These are phyloP conservation scores for Acestrorhynchus altus DNA, from an alignment of 2,797 vertebrate species.

Conservation along the genomic window DNA sequence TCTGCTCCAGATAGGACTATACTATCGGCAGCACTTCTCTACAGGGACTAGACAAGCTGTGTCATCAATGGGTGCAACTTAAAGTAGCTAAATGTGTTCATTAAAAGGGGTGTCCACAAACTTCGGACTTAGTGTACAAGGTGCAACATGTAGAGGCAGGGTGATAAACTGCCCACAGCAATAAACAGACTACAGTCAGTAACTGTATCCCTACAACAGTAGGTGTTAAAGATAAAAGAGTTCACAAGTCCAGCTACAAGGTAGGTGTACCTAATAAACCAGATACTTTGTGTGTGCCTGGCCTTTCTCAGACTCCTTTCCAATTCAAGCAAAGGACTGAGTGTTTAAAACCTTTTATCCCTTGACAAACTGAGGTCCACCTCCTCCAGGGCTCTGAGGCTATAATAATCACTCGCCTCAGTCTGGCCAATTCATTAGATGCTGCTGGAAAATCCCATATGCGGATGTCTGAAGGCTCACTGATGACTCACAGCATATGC, in stretches of 20 bases:
- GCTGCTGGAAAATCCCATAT: slow-evolving; percentile 58
- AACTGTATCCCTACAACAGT: not conserved
- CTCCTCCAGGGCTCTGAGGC: slow-evolving; percentile 17
- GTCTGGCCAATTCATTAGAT: slow-evolving; percentile 57
- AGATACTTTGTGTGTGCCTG: not conserved
- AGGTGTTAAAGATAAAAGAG: not conserved
- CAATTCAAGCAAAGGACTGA: not conserved
- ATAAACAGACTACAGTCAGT: not conserved
- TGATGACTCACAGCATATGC: slow-evolving; percentile 58
- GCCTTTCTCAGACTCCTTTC: not conserved
- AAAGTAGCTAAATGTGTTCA: too few relatives aligned
- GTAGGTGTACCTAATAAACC: not conserved
- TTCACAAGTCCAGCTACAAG: not conserved
- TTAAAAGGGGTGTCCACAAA: too few relatives aligned
- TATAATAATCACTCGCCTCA: slow-evolving; percentile 34
- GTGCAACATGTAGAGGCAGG: not conserved
- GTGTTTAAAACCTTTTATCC: slow-evolving; percentile 14
- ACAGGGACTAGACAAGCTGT: too few relatives aligned
- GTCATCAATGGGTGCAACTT: too few relatives aligned
- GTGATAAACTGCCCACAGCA: not conserved
- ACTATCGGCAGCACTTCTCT: too few relatives aligned
- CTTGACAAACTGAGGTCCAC: slow-evolving; percentile 5
- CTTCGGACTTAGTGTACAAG: too few relatives aligned
- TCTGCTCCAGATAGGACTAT: too few relatives aligned
- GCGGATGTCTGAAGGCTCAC: slow-evolving; percentile 47